Conservation (phyloP, 2,797 vertebrate species). For the Lutjanus campechanus region DNA sequence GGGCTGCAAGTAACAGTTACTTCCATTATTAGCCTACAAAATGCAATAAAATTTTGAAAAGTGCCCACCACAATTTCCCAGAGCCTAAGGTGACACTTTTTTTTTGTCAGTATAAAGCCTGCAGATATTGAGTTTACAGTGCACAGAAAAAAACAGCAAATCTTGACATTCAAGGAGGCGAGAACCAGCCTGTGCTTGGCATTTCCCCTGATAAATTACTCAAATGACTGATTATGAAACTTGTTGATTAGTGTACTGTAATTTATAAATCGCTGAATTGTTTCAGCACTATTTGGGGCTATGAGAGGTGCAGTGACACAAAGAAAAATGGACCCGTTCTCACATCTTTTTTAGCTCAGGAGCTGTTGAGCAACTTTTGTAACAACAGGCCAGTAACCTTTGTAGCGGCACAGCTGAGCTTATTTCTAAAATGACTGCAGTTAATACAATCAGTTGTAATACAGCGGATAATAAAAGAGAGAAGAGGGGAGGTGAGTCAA, state of each 20-base stretch:
- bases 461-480: conserved; percentile 9
- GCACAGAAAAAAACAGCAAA: neutral
- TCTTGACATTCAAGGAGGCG: neutral
- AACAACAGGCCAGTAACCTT: conserved; percentile 24
- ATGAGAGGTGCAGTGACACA: conserved; percentile 42
- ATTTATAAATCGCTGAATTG: neutral
- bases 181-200: neutral
- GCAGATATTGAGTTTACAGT: neutral
- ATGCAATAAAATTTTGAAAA: neutral
- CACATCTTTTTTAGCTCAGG: conserved; percentile 25
- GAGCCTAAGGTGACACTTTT: neutral
- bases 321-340: conserved; percentile 17
- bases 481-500: neutral
- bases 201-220: neutral
- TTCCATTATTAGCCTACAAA: too few species aligned
- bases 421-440: conserved; percentile 7
- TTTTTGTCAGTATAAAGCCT: neutral
- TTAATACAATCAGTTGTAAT: conserved; percentile 1
- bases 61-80: neutral
- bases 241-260: neutral
- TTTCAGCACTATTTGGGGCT: conserved; percentile 15
- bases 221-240: neutral
- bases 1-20: neutral
- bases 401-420: neutral
- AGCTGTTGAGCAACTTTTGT: conserved; percentile 36